Evolutionary conservation across 2,797 vertebrate genomes (phyloP).

Genomic region (Vultur gryphus): DNA sequence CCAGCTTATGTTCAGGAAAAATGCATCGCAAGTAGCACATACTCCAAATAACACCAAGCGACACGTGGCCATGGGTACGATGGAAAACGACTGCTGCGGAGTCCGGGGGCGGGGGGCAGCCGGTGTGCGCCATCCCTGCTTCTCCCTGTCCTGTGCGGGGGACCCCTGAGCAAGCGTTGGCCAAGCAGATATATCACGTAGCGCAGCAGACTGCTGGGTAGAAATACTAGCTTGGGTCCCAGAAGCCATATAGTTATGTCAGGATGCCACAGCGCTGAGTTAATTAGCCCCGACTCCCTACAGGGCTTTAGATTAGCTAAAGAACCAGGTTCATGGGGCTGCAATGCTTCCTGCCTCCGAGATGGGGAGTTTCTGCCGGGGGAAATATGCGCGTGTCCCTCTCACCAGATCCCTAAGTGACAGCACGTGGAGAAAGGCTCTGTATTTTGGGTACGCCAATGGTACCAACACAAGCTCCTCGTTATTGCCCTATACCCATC

Average conservation of each 20-base stretch:
- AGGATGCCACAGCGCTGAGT: not conserved
- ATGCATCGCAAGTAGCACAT: not conserved
- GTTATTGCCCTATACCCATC: rapidly evolving
- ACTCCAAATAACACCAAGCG: not conserved
- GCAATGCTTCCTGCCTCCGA: not conserved
- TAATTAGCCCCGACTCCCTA: not conserved
- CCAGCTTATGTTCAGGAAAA: conserved; percentile 41
- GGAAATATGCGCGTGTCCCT: rapidly evolving
- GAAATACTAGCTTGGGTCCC: not conserved
- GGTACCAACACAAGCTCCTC: too few relatives aligned
- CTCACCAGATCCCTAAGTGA: not conserved
- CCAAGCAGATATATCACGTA: not conserved
- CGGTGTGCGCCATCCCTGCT: not conserved
- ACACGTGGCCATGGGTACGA: rapidly evolving
- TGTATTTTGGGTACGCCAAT: not conserved
- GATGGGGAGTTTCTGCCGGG: not conserved
- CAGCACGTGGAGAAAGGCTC: rapidly evolving
- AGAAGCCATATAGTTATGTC: not conserved
- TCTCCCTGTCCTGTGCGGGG: not conserved
- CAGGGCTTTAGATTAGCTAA: not conserved
- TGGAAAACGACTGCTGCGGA: not conserved
- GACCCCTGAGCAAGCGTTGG: not conserved
- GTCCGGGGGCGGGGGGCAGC: not conserved
- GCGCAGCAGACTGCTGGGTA: not conserved
- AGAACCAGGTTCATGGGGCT: not conserved